phyloP scores from a whole-genome alignment of 2,888 invertebrate species.

The Busseola fusca region DNA sequence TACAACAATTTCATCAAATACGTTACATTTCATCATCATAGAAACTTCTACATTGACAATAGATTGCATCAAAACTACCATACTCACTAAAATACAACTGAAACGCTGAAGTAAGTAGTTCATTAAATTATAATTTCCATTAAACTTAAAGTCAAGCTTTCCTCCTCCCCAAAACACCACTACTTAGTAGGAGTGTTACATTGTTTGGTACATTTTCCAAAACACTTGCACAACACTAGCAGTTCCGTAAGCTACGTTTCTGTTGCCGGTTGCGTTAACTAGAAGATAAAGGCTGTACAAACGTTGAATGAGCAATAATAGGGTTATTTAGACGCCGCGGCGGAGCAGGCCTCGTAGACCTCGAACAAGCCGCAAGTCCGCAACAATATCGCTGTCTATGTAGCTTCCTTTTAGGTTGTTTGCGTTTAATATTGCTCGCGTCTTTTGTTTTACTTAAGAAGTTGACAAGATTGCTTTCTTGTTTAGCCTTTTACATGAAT shows the following conservation, averaged over 20 bases:
- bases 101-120: not conserved
- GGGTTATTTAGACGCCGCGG: conserved; percentile 51
- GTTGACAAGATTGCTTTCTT: conserved; percentile 1
- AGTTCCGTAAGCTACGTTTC: conserved; percentile 47
- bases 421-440: conserved; percentile 13
- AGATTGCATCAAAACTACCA: too few species aligned
- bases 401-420: conserved; percentile 30
- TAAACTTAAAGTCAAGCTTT: not conserved
- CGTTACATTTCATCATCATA: not conserved
- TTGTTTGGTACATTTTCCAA: conserved; percentile 2
- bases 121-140: not conserved
- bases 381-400: conserved; percentile 29
- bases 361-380: conserved; percentile 9
- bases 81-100: not conserved
- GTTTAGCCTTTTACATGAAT: not conserved
- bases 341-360: conserved; percentile 6
- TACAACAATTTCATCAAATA: not conserved
- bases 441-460: conserved; percentile 27
- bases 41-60: not conserved
- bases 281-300: conserved; percentile 65
- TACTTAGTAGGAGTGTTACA: not conserved
- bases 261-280: conserved; percentile 60
- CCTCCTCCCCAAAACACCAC: not conserved
- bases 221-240: conserved; percentile 30
- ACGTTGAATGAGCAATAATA: conserved; percentile 67